A percentile compares a stretch with the other conserved stretches of the same genome.
These are phyloP conservation scores for Sebastes trivittatus DNA, from an alignment of 2,797 vertebrate genomes.

Conservation along the genomic window DNA sequence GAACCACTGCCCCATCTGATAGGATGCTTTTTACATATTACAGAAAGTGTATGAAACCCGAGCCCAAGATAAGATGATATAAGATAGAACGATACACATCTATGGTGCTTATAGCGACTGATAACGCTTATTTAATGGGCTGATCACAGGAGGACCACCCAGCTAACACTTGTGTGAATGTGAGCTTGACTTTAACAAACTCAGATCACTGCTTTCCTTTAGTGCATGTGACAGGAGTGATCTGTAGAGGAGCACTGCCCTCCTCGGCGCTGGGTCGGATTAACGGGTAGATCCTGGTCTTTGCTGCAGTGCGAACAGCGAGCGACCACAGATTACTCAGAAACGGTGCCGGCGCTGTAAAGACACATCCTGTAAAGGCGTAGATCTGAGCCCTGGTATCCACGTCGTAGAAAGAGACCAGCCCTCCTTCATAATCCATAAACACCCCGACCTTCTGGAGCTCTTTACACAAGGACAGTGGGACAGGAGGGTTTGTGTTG, in stretches of 20 bases:
- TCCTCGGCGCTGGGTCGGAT: background rate
- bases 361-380: slow-evolving; percentile 5
- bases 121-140: no score
- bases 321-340: background rate
- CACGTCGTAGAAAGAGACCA: slow-evolving; percentile 21
- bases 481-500: background rate
- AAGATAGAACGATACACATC: no score
- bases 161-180: no score
- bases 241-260: background rate
- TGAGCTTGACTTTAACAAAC: no score
- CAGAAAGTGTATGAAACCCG: no score
- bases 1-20: no score
- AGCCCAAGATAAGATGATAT: no score
- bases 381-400: background rate
- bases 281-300: slow-evolving; percentile 1
- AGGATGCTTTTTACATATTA: no score
- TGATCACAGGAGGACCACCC: background rate
- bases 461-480: background rate
- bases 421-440: slow-evolving; percentile 5
- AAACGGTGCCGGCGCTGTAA: background rate
- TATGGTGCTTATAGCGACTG: no score
- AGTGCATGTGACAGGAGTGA: background rate
- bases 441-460: slow-evolving; percentile 16
- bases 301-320: accelerated
- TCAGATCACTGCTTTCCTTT: background rate